A percentile compares a stretch with the other conserved stretches of the same genome.
Evolutionary conservation across 2,797 vertebrate species (phyloP).

Genomic region (Atherinosoma microstoma): DNA sequence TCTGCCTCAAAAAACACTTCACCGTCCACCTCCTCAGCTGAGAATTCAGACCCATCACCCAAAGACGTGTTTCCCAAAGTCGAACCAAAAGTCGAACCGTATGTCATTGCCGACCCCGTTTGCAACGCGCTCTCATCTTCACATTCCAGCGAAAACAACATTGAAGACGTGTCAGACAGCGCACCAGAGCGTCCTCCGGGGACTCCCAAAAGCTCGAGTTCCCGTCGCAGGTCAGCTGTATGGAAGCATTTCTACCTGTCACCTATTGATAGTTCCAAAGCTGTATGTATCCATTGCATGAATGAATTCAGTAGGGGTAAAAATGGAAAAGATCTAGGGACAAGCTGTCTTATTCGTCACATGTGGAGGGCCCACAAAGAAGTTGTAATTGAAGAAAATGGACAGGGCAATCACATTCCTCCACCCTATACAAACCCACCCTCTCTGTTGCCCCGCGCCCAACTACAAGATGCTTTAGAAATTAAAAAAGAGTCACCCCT

Average conservation of each 20-base stretch:
- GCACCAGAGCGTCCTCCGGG: conserved; percentile 83
- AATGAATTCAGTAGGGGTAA: conserved; percentile 98
- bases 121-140: conserved; percentile 77
- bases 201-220: conserved; percentile 90
- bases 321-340: conserved; percentile 97
- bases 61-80: conserved; percentile 89
- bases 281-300: conserved; percentile 97
- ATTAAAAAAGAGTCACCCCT: conserved; percentile 83
- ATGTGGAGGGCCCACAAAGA: conserved; percentile 98
- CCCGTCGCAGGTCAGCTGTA: conserved; percentile 93
- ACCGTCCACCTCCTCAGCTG: conserved; percentile 88
- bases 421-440: conserved; percentile 90
- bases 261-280: conserved; percentile 95
- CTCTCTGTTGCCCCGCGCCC: conserved; percentile 88
- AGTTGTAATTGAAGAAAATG: conserved; percentile 95
- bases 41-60: conserved; percentile 84
- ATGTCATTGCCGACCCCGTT: conserved; percentile 77
- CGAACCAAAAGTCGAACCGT: conserved; percentile 85
- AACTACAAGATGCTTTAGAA: conserved; percentile 84
- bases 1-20: conserved; percentile 83
- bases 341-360: conserved; percentile 96
- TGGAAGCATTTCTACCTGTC: conserved; percentile 99
- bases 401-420: conserved; percentile 90
- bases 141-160: conserved; percentile 81
- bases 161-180: conserved; percentile 86